Evolutionary conservation across 2,113 vertebrate species (phyloP), one percentile per base, ranked within the genome.

Genomic region (Tor tambroides): DNA sequence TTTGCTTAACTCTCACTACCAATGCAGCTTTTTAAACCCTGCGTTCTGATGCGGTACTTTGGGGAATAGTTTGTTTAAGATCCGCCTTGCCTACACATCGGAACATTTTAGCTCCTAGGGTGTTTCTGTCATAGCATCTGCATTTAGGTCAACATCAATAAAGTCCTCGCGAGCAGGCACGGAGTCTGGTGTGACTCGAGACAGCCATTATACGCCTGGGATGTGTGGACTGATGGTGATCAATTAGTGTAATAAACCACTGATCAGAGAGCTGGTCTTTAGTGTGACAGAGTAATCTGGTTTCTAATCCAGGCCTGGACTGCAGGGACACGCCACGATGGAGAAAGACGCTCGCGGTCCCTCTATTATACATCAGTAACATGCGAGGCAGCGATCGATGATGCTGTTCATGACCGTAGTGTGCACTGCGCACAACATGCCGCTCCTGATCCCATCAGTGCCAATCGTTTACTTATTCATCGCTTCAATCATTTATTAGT

Each of bases 381-480:
- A 71, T 67, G 35, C 12, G 56, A 69, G 32, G 56, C 84, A 86
- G 72, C 30, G 32, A 80, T 87, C 84, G 10, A 86, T 89, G 80
- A 83, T 72, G 76, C 75, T 85, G 83, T 85, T 75, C 15, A 30
- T 87, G 86, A 82, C 77, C 26, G 38, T 38, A 26, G 76, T 28
- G 72, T 84, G 69, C 46, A 41, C 67, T 43, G 38, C 54, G 35
- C 65, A 86, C 84, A 80, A 89, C 83, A 84, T 83, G 80, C 75
- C 78, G 75, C 81, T 85, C 59, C 72, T 51, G 49, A 85, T 82
- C 49, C 75, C 67, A 85, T 87, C 86, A 89, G 80, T 63, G 82
- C 28, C 35, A 61, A 78, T 85, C 11, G 17, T 89, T 89, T 87
- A 87, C 51, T 89, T 87, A 89, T 89, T 89, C 69, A 89, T 85